Evolutionary conservation across 2,888 invertebrate genomes (phyloP).

Genomic region (Dynastes hyllus): DNA sequence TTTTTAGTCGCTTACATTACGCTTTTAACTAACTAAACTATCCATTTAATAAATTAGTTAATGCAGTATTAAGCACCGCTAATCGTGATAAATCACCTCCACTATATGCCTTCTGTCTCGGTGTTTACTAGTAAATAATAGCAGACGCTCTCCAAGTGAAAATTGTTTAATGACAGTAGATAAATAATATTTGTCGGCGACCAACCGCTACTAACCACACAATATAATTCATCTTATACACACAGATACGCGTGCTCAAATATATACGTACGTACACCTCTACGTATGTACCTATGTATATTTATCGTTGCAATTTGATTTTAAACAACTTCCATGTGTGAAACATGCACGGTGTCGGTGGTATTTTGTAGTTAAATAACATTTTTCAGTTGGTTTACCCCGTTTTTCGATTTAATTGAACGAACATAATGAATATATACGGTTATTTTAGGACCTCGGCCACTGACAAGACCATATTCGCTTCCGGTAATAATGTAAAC

Average conservation of each 20-base stretch:
- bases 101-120: constrained; percentile 6
- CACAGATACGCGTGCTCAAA: not conserved
- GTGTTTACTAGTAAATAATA: not conserved
- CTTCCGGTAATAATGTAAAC: constrained; percentile 28
- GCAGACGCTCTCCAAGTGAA: not conserved
- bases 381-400: not conserved
- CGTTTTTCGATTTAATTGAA: constrained; percentile 27
- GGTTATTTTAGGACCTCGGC: constrained; percentile 37
- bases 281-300: not conserved
- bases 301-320: constrained; percentile 12
- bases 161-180: constrained; percentile 28
- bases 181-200: constrained; percentile 19
- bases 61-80: not conserved
- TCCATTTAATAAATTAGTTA: constrained; percentile 8
- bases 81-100: constrained; percentile 30
- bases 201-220: constrained; percentile 25
- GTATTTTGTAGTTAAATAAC: constrained; percentile 15
- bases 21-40: constrained; percentile 1
- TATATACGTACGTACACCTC: too few relatives aligned
- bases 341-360: not conserved
- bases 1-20: too few relatives aligned
- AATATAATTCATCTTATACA: constrained; percentile 16
- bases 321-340: not conserved
- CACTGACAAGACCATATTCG: constrained; percentile 20
- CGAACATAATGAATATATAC: constrained; percentile 20